Evolutionary conservation across 30 jellyfish, hydroid and myxozoan genomes (phyloP), one percentile per base, ranked within the genome.

Genomic region (Cassiopea andromeda): DNA sequence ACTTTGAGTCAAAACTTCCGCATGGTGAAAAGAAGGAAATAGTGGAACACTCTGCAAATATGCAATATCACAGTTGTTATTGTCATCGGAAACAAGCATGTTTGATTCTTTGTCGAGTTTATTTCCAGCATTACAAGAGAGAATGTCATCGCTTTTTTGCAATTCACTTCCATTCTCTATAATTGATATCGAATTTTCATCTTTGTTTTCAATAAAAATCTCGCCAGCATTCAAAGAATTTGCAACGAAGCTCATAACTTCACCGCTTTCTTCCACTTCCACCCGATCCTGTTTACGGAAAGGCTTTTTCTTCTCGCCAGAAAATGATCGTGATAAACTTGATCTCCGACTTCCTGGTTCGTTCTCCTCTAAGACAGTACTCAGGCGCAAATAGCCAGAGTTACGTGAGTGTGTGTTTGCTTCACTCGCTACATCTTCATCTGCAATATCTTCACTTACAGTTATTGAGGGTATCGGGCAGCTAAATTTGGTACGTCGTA

Each of bases 321-420:
- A 76, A 75, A 85, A 85, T 2, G 90, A 68, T 61, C 82, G 66
- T 2, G 89, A 71, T 0, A 83, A 49, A 54, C 92, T 90, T 19
- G 97, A 83, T 74, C 27, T 74, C 60, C 97, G 85, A 57, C 91
- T 80, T 19, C 85, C 48, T 6, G 93, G 93, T 77, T 90, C 97
- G 44, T 59, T 7, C 78, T 90, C 97, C 87, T 90, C 97, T 48
- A 49, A 81, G 14, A 90, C 92, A 15, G 97, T 90, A 50, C 97
- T 90, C 75, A 90, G 71, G 27, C 91, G 73, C 80, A 80, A 82
- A 17, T 75, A 46, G 2, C 87, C 90, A 0, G 88, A 45, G 8
- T 9, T 44, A 3, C 93, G 87, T 4, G 87, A 43, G 14, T 78
- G 86, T 4, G 93, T 48, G 66, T 68, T 84, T 43, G 74, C 82